Base-by-base conservation (phyloP, 2,888 invertebrate genomes). In the Pegoplata infirma region DNA sequence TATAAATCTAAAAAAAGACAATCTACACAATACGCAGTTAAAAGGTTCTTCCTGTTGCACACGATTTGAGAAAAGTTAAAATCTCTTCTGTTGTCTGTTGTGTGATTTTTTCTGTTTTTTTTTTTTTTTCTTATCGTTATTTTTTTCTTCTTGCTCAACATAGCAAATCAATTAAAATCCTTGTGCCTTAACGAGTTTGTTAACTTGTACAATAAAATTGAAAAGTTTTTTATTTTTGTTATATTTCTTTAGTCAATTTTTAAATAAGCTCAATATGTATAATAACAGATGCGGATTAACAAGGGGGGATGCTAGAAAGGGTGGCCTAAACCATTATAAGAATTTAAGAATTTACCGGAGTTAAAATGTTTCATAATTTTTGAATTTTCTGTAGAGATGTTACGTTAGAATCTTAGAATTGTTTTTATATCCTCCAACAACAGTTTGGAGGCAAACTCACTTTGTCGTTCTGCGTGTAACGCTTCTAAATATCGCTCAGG, bases 91-190 rank as follows among this genome's bases (percentile, higher is more conserved):
- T 23, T 71, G 46, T 36, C 23, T 32, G 46, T 17, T 21, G 8
- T 32, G 49, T 64, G 19, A 53, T 36, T 58, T 23, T 40, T 59
- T 21, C 8, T 0, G 12, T 16, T 12, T 66, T 49, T 17, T 46
- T n/a, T n/a, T n/a, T n/a, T n/a, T 46, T 23, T 59, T 46, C 14
- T 16, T 16, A 14, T 66, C 55, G 25, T 46, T n/a, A n/a, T n/a
- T n/a, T n/a, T 46, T 23, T 59, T 46, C 14, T 53, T 76, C 63
- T 71, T 76, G n/a, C 12, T 55, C 49, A 67, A 67, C 67, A 72
- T 66, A 16, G 72, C 66, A 77, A 77, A 77, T 77, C 76, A 77
- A 77, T 77, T 77, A 72, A 72, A 72, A 67, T 72, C 56, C 56
- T 61, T 72, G 49, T 28, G 55, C 67, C 40, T 56, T 72, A 72